Conservation (phyloP, 2,797 vertebrate species). For the Scomberomorus guttatus region DNA sequence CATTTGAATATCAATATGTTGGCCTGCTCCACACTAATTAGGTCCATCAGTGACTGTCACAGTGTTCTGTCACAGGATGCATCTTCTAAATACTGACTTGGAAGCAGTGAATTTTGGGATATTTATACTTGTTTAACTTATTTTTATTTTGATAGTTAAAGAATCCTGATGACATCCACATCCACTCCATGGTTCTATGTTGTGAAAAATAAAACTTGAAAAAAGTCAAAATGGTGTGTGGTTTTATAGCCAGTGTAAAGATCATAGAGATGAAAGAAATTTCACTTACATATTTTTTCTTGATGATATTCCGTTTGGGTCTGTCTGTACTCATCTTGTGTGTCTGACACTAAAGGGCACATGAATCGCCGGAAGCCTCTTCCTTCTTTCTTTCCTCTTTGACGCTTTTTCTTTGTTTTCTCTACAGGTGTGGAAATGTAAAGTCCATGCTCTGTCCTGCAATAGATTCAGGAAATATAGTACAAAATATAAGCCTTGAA, state of each 20-base stretch:
- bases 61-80: too few relatives aligned
- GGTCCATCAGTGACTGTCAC: neutral
- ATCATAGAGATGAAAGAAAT: neutral
- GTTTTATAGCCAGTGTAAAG: neutral
- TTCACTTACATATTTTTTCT: slow-evolving; percentile 73
- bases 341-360: slow-evolving; percentile 22
- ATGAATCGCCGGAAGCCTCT: slow-evolving; percentile 42
- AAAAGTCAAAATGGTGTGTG: neutral
- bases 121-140: neutral
- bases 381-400: slow-evolving; percentile 22
- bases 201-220: neutral
- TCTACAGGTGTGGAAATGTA: neutral
- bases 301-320: slow-evolving; percentile 78
- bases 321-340: slow-evolving; percentile 74
- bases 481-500: neutral
- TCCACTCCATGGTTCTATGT: neutral
- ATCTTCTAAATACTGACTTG: too few relatives aligned
- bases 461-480: neutral
- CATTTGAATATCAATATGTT: neutral
- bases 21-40: neutral
- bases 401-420: neutral
- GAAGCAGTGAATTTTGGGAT: too few relatives aligned
- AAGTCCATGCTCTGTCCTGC: slow-evolving; percentile 31
- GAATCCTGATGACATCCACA: too few relatives aligned
- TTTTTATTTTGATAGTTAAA: neutral